Evolutionary conservation across 2,113 vertebrate genomes (phyloP).

Genomic region (Merops nubicus): DNA sequence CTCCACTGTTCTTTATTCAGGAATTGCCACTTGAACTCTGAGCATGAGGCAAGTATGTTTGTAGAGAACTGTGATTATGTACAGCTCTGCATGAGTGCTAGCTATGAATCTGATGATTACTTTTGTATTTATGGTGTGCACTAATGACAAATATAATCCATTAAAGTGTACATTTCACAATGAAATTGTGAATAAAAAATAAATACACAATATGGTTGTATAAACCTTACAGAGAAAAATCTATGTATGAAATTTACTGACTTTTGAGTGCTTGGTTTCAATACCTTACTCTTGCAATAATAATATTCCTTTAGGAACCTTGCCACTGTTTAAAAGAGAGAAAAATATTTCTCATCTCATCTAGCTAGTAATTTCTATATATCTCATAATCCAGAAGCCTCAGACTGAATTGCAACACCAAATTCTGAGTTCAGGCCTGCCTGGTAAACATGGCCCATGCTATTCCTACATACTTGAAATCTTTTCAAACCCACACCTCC

Average conservation of each 20-base stretch:
- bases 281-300: background rate
- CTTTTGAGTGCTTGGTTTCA: background rate
- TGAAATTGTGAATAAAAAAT: background rate
- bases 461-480: conserved; percentile 6
- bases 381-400: background rate
- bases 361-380: background rate
- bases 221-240: background rate
- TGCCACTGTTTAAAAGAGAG: background rate
- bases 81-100: conserved; percentile 46
- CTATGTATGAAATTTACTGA: background rate
- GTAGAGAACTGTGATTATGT: conserved; percentile 46
- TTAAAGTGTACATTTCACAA: background rate
- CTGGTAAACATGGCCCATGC: background rate
- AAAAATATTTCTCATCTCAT: background rate
- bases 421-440: conserved; percentile 5
- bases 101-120: conserved; percentile 27
- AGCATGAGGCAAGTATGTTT: conserved; percentile 34
- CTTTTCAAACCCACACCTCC: conserved; percentile 36
- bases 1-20: conserved; percentile 54
- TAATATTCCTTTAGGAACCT: background rate
- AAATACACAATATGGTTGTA: background rate
- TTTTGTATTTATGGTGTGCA: conserved; percentile 17
- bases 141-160: conserved; percentile 34
- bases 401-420: background rate
- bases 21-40: conserved; percentile 56